Conservation (phyloP, 2,888 invertebrate genomes). For the Trissolcus japonicus region DNA sequence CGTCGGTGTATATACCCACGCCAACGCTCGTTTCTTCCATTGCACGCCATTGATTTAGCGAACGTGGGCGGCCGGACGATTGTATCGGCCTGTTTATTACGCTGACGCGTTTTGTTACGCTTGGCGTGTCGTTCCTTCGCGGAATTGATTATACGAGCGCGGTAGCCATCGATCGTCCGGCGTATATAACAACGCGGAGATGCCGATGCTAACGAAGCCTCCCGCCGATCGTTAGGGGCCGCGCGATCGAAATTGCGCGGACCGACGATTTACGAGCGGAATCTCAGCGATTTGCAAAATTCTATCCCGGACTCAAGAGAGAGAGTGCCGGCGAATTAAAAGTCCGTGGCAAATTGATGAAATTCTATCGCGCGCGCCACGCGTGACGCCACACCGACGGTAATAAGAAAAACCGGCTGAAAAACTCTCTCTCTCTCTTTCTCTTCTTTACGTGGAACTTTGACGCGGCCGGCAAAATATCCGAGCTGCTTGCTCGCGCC, state of each 20-base stretch:
- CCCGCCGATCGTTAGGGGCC: constrained; percentile 13
- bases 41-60: neutral
- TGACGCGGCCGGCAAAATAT: no score
- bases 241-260: constrained; percentile 1
- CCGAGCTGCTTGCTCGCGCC: no score
- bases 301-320: no score
- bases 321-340: constrained; percentile 17
- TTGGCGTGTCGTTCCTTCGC: constrained; percentile 18
- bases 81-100: constrained; percentile 33
- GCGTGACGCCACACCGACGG: no score
- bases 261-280: constrained; percentile 11
- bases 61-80: constrained; percentile 41
- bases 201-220: constrained; percentile 19
- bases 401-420: no score
- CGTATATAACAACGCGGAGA: neutral
- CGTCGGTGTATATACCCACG: neutral
- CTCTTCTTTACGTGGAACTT: no score
- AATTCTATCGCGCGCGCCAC: constrained; percentile 16
- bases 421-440: no score
- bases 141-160: constrained; percentile 17
- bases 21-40: no score
- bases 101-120: constrained; percentile 31
- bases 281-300: constrained; percentile 20
- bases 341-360: constrained; percentile 15
- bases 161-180: constrained; percentile 21